Percentiles rank a stretch among this genome's conserved stretches.
These are phyloP conservation scores for Xenopus laevis DNA, from an alignment of 2,113 vertebrate species.

Conservation along the genomic window DNA sequence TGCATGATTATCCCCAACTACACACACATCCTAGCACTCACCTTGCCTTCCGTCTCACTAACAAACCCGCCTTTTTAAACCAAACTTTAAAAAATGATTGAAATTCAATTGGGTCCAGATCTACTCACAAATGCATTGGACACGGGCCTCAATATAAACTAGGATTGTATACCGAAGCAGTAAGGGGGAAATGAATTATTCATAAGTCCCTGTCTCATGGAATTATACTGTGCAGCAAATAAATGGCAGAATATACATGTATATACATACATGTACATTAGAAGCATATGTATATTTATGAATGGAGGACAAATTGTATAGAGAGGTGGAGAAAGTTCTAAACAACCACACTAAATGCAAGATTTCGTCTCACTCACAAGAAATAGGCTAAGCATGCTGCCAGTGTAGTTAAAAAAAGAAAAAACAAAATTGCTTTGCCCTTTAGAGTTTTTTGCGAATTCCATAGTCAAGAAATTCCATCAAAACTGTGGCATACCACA, in stretches of 20 bases:
- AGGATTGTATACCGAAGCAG: conserved; percentile 62
- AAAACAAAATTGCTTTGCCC: no score
- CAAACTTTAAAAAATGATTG: conserved; percentile 46
- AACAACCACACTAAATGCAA: no score
- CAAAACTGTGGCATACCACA: no score
- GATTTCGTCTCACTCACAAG: no score
- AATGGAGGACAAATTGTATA: conserved; percentile 37
- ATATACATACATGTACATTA: conserved; percentile 42
- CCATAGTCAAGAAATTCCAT: no score
- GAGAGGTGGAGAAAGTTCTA: neutral
- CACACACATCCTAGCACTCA: neutral
- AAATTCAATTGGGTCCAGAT: conserved; percentile 39
- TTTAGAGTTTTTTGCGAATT: no score
- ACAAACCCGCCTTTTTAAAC: conserved; percentile 6
- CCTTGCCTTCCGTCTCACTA: neutral
- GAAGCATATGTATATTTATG: conserved; percentile 37
- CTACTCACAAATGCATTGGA: conserved; percentile 57
- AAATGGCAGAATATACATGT: conserved; percentile 60
- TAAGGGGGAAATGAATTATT: conserved; percentile 67
- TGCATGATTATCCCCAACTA: neutral
- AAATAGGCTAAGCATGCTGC: no score
- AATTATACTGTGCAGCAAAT: conserved; percentile 70
- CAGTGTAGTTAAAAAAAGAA: no score
- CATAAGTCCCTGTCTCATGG: conserved; percentile 66
- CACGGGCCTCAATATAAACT: conserved; percentile 56